Percentiles rank a stretch among this genome's conserved stretches.
phyloP scores from a whole-genome alignment of 2,888 invertebrate species.

The Dendrolimus houi region DNA sequence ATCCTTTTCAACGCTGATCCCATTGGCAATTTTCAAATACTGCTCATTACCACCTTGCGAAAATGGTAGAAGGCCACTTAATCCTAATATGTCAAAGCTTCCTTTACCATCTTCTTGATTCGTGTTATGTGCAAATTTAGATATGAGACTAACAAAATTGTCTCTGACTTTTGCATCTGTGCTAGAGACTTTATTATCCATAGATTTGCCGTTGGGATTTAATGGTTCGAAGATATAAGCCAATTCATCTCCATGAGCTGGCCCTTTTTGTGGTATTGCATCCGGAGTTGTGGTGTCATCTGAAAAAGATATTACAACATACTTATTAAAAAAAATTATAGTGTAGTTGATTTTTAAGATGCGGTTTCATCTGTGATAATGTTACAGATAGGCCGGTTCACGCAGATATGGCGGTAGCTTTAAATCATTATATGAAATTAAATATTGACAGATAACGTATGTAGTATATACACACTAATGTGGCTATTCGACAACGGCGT shows the following conservation, averaged over 20 bases:
- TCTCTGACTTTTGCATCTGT: constrained; percentile 81
- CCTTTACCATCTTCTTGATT: constrained; percentile 17
- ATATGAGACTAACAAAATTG: constrained; percentile 79
- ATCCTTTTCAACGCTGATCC: constrained; percentile 44
- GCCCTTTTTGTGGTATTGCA: constrained; percentile 34
- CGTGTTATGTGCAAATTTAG: constrained; percentile 78
- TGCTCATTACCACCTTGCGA: constrained; percentile 41
- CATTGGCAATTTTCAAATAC: constrained; percentile 45
- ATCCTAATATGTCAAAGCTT: constrained; percentile 8
- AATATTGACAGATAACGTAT: too few species aligned
- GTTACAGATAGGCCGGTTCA: too few species aligned
- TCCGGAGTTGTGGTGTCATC: neutral
- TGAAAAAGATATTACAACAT: neutral
- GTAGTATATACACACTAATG: too few species aligned
- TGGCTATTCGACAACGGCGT: too few species aligned
- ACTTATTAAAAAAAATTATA: too few species aligned
- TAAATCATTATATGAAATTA: too few species aligned
- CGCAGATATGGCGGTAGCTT: too few species aligned
- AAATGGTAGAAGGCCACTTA: constrained; percentile 32
- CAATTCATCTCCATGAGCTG: constrained; percentile 84
- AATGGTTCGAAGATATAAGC: constrained; percentile 82
- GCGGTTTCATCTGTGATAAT: too few species aligned
- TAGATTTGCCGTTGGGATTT: constrained; percentile 75
- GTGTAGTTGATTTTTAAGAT: too few species aligned
- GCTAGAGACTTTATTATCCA: constrained; percentile 50